Evolutionary conservation across 2,888 invertebrate species (phyloP).

Genomic region (Drosophila helvetica): DNA sequence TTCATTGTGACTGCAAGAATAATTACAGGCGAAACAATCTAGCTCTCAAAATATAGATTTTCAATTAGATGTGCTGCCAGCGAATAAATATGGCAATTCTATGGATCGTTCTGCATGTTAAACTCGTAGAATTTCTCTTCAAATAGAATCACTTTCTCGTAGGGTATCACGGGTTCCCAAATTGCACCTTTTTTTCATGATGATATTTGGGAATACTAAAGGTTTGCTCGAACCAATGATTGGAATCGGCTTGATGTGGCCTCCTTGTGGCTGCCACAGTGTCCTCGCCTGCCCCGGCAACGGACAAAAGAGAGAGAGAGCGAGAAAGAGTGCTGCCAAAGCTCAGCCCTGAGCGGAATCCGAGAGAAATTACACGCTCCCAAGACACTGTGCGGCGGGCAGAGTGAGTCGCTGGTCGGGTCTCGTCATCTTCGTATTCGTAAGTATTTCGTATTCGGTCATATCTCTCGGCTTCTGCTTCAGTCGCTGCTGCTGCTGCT

Average conservation of each 20-base stretch:
- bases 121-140: too few relatives aligned
- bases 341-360: not conserved
- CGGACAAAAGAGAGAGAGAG: not conserved
- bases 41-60: not conserved
- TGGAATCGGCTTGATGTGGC: not conserved
- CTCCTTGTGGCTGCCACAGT: not conserved
- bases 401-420: slow-evolving; percentile 3
- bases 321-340: not conserved
- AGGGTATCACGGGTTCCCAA: too few relatives aligned
- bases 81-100: not conserved
- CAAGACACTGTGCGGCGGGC: not conserved
- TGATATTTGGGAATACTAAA: not conserved
- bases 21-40: not conserved
- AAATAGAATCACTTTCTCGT: too few relatives aligned
- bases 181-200: too few relatives aligned
- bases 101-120: not conserved
- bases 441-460: slow-evolving; percentile 77
- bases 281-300: not conserved
- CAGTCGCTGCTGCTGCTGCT: slow-evolving; percentile 18
- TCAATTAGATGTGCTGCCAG: not conserved
- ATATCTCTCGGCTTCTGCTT: slow-evolving; percentile 63
- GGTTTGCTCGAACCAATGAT: not conserved
- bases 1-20: not conserved
- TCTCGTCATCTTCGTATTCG: slow-evolving; percentile 52
- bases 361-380: not conserved